These are phyloP conservation scores for Gari tellinella DNA, from an alignment of 2,888 invertebrate species.

Conservation along the genomic window DNA sequence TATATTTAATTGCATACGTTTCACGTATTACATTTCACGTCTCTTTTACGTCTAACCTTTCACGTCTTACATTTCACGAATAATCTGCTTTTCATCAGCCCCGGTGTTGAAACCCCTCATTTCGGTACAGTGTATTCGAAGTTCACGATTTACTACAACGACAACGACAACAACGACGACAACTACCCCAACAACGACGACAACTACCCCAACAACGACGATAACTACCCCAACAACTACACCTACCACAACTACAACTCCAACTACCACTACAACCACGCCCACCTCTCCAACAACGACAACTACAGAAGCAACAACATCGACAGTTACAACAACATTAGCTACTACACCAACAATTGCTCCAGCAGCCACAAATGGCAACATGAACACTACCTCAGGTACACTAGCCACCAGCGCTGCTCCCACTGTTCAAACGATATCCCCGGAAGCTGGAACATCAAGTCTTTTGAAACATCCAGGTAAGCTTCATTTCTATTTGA, in stretches of 20 bases:
- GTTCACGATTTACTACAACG: neutral
- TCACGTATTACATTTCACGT: too few species aligned
- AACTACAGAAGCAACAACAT: neutral
- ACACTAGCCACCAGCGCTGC: neutral
- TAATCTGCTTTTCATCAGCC: too few species aligned
- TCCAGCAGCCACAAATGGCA: neutral
- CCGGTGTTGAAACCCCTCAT: too few species aligned
- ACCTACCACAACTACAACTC: neutral
- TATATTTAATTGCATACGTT: too few species aligned
- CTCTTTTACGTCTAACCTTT: too few species aligned
- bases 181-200: neutral
- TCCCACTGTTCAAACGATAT: neutral
- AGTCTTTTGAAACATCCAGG: too few species aligned
- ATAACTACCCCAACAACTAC: neutral
- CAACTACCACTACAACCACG: neutral
- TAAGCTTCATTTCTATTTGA: too few species aligned
- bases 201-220: neutral
- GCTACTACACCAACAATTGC: neutral
- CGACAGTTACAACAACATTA: neutral
- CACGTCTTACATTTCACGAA: too few species aligned
- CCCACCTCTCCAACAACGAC: neutral
- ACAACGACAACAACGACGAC: neutral
- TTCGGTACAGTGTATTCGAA: too few species aligned
- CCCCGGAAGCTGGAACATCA: too few species aligned
- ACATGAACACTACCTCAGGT: neutral